These are phyloP conservation scores for Malurus cyaneus DNA, from an alignment of 2,113 vertebrate genomes.

Conservation along the genomic window DNA sequence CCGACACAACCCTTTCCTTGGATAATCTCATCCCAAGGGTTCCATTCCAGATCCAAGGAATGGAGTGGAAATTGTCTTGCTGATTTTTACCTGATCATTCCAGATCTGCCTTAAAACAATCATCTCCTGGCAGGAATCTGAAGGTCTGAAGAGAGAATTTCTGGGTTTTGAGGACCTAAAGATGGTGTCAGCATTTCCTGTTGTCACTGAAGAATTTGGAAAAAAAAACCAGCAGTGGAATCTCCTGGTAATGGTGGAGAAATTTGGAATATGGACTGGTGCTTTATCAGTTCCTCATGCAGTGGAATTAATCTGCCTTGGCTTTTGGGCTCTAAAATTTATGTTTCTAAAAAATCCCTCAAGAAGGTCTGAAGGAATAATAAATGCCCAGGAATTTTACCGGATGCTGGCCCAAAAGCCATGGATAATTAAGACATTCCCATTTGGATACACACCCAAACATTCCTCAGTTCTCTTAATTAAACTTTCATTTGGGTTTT, in stretches of 20 bases:
- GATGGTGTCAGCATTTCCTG: background rate
- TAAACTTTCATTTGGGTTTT: background rate
- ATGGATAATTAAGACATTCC: background rate
- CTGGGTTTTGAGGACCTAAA: background rate
- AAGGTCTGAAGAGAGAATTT: background rate
- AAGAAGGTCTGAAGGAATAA: background rate
- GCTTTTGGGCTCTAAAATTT: background rate
- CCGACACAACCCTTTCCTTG: background rate
- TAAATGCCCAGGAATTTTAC: background rate
- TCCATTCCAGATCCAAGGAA: background rate
- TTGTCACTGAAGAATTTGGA: accelerated
- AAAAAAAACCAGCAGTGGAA: background rate
- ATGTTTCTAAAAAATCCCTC: background rate
- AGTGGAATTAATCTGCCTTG: background rate
- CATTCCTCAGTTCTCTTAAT: background rate
- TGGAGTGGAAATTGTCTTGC: background rate
- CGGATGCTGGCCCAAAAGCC: background rate
- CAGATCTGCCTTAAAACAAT: background rate
- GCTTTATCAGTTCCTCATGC: background rate
- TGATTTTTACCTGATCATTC: background rate
- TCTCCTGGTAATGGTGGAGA: background rate
- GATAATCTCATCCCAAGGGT: background rate
- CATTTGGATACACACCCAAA: background rate
- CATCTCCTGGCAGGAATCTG: background rate
- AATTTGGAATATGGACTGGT: background rate